Evolutionary conservation across 2,113 vertebrate species (phyloP).

Genomic region (Clinocottus analis): DNA sequence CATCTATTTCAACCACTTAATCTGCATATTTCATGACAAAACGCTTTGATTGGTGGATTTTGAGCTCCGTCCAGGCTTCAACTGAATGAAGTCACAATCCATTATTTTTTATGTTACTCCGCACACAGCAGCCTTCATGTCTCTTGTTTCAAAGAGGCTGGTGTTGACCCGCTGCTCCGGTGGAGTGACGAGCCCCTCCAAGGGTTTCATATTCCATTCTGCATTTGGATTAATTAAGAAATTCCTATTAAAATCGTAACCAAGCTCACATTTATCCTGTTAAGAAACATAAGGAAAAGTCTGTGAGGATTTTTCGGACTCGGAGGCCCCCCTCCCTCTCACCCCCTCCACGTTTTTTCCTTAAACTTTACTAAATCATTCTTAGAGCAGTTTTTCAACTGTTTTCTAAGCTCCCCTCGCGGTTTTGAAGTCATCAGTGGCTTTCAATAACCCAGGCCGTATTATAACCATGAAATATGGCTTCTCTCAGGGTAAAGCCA

Average conservation of each 20-base stretch:
- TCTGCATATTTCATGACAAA: slow-evolving; percentile 80
- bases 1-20: slow-evolving; percentile 79
- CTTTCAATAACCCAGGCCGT: slow-evolving; percentile 76
- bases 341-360: slow-evolving; percentile 72
- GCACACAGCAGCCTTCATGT: slow-evolving; percentile 66
- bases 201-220: slow-evolving; percentile 79
- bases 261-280: slow-evolving; percentile 80
- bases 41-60: slow-evolving; percentile 80
- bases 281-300: slow-evolving; percentile 81
- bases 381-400: slow-evolving; percentile 70
- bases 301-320: slow-evolving; percentile 72
- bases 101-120: slow-evolving; percentile 75
- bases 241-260: slow-evolving; percentile 83
- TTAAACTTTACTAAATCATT: slow-evolving; percentile 81
- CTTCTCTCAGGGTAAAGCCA: slow-evolving; percentile 77
- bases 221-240: slow-evolving; percentile 85
- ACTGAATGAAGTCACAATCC: slow-evolving; percentile 70
- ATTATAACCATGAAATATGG: slow-evolving; percentile 80
- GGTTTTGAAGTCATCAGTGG: slow-evolving; percentile 80
- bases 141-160: slow-evolving; percentile 68
- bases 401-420: slow-evolving; percentile 77
- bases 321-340: slow-evolving; percentile 53
- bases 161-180: slow-evolving; percentile 80
- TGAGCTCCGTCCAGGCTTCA: slow-evolving; percentile 69
- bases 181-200: slow-evolving; percentile 76